Evolutionary conservation across 2,888 invertebrate species (phyloP).

Genomic region (Augochlorella aurata): DNA sequence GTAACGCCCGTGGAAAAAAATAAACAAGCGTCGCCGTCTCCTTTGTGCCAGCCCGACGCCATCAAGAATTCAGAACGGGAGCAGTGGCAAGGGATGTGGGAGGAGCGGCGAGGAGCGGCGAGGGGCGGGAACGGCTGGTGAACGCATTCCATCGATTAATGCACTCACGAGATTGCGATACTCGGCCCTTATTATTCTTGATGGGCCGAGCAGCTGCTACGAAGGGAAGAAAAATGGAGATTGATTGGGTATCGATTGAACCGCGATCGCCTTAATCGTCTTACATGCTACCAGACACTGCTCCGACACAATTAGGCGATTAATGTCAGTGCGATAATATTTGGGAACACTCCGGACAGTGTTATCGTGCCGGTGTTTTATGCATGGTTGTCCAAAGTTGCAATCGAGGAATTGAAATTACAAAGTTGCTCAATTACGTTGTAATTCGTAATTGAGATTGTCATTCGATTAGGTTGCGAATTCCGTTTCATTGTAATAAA

Average conservation of each 20-base stretch:
- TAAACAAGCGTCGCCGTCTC: conserved; percentile 3
- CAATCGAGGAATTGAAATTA: too few species aligned
- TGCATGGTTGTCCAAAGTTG: too few species aligned
- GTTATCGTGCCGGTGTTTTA: background rate
- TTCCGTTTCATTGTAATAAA: too few species aligned
- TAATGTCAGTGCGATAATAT: background rate
- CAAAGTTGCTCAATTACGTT: too few species aligned
- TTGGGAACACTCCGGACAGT: background rate
- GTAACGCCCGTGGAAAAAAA: conserved; percentile 1
- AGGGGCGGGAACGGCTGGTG: background rate
- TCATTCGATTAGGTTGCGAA: too few species aligned
- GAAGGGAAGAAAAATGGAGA: conserved; percentile 14
- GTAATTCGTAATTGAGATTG: too few species aligned
- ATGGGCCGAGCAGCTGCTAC: conserved; percentile 25
- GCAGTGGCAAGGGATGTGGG: background rate
- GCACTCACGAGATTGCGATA: conserved; percentile 45
- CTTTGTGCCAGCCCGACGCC: conserved; percentile 2
- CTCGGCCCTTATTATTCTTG: background rate
- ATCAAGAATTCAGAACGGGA: conserved; percentile 25
- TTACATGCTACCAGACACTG: background rate
- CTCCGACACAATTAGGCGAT: background rate
- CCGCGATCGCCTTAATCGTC: background rate
- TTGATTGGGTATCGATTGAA: conserved; percentile 29
- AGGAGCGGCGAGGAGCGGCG: background rate
- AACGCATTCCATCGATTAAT: conserved; percentile 42